Base-by-base conservation (phyloP, 2,113 vertebrate species). In the Triplophysa tibetana region DNA sequence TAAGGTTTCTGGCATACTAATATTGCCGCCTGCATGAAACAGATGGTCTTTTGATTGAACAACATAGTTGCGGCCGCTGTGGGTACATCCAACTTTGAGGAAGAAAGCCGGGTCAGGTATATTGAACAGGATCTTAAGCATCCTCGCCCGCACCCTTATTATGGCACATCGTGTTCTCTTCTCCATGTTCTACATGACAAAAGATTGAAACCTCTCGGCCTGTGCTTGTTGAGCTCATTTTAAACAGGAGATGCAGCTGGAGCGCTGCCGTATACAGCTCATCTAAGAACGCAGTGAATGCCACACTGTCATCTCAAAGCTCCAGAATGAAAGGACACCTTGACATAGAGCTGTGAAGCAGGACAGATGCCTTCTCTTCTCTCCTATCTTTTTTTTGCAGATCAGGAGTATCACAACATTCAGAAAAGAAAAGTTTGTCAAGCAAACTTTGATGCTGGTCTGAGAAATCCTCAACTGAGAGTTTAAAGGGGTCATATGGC, bases 111-210 rank as follows among this genome's bases (percentile, higher is more conserved):
- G 69, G 69, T 56, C 69, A 58, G 29, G 33, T 73, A 60, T 43
- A 60, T 8, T 60, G 29, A 60, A 61, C 3, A 23, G 38, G 54
- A 43, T 60, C 69, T 60, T 73, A 60, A 73, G 70, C 2, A 61
- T 61, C 33, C 33, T 52, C 33, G 33, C 33, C 21, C 45, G 21
- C 26, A 21, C 45, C 13, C 11, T 73, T 60, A 7, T 24, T 3
- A 38, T 38, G 33, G 54, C 54, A 43, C 54, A 73, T 24, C 12
- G 17, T 73, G 29, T 60, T 60, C 70, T 38, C 19, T 45, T 70
- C 69, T 24, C n/a, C n/a, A 24, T 74, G 70, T 74, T 74, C 33
- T 61, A 74, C 70, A 74, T 45, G 70, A 74, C 70, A 61, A 60
- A 73, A 58, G 16, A 13, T 75, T 75, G 4, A 75, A 6, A 11